These are phyloP conservation scores for Athalia rosae DNA, from an alignment of 2,888 invertebrate genomes.

Conservation along the genomic window DNA sequence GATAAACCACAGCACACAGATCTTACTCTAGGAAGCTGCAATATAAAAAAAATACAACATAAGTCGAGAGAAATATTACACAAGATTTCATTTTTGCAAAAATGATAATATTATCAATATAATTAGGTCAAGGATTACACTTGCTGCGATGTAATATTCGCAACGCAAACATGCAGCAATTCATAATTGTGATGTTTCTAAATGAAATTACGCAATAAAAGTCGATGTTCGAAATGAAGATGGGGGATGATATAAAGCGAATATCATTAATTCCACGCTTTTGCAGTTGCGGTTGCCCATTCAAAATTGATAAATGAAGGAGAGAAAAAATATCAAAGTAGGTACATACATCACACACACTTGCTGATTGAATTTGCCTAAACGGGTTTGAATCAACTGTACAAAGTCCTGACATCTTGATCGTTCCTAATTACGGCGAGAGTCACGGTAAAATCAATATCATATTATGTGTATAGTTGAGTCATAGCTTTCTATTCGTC, in stretches of 20 bases:
- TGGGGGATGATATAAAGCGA: too few species aligned
- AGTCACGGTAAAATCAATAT: slow-evolving; percentile 14
- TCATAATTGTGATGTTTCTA: too few species aligned
- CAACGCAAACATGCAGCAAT: too few species aligned
- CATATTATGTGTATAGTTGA: slow-evolving; percentile 6
- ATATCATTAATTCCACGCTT: too few species aligned
- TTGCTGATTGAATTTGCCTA: not conserved
- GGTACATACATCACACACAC: too few species aligned
- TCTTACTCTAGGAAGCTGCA: slow-evolving; percentile 70
- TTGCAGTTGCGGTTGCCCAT: too few species aligned
- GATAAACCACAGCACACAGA: slow-evolving; percentile 73
- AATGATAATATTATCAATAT: slow-evolving; percentile 2
- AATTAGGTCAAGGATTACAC: slow-evolving; percentile 1
- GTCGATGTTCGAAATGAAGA: too few species aligned
- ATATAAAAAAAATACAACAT: slow-evolving; percentile 52
- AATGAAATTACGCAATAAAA: too few species aligned
- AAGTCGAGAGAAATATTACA: slow-evolving; percentile 1
- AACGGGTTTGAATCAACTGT: slow-evolving; percentile 20
- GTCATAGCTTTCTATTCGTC: not conserved
- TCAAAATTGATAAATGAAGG: not conserved
- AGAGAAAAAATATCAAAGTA: not conserved
- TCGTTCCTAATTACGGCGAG: slow-evolving; percentile 32
- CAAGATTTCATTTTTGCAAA: not conserved
- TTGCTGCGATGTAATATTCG: too few species aligned
- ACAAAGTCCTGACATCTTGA: slow-evolving; percentile 7